Conservation (phyloP, 2,888 invertebrate genomes). For the Chouioia cunea region DNA sequence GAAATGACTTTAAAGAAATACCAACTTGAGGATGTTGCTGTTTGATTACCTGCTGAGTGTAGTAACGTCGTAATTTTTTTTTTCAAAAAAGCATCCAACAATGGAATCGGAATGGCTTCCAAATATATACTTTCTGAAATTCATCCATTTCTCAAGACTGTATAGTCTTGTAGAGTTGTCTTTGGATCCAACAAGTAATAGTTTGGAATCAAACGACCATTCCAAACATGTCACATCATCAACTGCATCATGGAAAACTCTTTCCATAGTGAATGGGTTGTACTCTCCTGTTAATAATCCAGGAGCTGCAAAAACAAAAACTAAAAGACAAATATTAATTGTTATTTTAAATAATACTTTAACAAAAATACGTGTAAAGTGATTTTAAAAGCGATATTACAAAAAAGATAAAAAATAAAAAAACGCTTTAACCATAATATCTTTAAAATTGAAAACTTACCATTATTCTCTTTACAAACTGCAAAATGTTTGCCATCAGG, state of each 20-base stretch:
- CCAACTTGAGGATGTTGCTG: background rate
- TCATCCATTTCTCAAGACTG: slow-evolving; percentile 78
- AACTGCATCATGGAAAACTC: slow-evolving; percentile 84
- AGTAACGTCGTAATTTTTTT: slow-evolving; percentile 85
- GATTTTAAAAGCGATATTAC: no score
- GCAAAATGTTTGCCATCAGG: slow-evolving; percentile 95
- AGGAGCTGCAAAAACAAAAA: slow-evolving; percentile 89
- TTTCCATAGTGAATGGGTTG: slow-evolving; percentile 88
- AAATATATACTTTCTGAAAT: slow-evolving; percentile 82
- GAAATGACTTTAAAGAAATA: background rate
- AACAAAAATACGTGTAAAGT: no score
- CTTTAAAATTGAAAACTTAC: slow-evolving; percentile 65
- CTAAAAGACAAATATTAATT: slow-evolving; percentile 63
- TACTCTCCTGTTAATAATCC: slow-evolving; percentile 84
- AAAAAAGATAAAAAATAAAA: no score
- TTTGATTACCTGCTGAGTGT: slow-evolving; percentile 74
- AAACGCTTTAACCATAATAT: slow-evolving; percentile 7
- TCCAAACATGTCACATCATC: slow-evolving; percentile 89
- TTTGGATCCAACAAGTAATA: slow-evolving; percentile 90
- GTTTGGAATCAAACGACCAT: slow-evolving; percentile 93
- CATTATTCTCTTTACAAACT: slow-evolving; percentile 86
- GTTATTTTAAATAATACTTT: slow-evolving; percentile 14
- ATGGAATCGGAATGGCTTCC: slow-evolving; percentile 89
- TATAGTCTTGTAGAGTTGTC: slow-evolving; percentile 91
- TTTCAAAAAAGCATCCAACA: slow-evolving; percentile 90